Evolutionary conservation across 2,113 vertebrate species (phyloP), one percentile per base, ranked within the genome.

Genomic region (Ranitomeya imitator): DNA sequence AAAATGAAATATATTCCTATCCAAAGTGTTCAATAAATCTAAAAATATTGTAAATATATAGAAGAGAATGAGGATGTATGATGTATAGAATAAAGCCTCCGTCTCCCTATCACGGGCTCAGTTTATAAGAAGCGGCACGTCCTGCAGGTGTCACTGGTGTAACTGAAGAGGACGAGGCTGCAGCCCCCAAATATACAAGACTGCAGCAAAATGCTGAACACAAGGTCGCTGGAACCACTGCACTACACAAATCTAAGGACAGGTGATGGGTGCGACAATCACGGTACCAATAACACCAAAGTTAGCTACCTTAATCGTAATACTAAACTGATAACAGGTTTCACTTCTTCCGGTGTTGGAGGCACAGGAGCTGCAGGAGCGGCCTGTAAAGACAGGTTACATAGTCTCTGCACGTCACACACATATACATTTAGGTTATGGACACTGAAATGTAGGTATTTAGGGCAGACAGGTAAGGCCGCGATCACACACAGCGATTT

Each of bases 311-410:
- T 97, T 96, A 99, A 96, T 94, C 98, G 96, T 92, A 99, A 95
- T 60, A 99, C 98, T 85, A 99, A 95, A 92, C 97, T 99, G 93
- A 99, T 98, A 79, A 97, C 96, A 86, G 96, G 90, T 88, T 95
- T 96, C 0, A 89, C 90, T 79, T 93, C 91, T 89, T 97, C 95
- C 55, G 94, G 94, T 79, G 93, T 92, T 52, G 90, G 91, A 59
- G 85, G 91, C 90, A 91, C 90, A 91, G 92, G 89, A 79, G 93
- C 85, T 54, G 85, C 77, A 4, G 14, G 78, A 14, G 23, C 31
- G 21, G 11, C 69, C 55, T 57, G 71, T 26, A 54, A 52, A 23
- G 18, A 79, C 16, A 61, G 5, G 18, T 18, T 3, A 7, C 6
- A 52, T 76, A 51, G 71, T 51, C 21, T 21, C 4, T n/a, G 15